phyloP scores from a whole-genome alignment of 2,797 vertebrate genomes.

The Lutjanus argentimaculatus region DNA sequence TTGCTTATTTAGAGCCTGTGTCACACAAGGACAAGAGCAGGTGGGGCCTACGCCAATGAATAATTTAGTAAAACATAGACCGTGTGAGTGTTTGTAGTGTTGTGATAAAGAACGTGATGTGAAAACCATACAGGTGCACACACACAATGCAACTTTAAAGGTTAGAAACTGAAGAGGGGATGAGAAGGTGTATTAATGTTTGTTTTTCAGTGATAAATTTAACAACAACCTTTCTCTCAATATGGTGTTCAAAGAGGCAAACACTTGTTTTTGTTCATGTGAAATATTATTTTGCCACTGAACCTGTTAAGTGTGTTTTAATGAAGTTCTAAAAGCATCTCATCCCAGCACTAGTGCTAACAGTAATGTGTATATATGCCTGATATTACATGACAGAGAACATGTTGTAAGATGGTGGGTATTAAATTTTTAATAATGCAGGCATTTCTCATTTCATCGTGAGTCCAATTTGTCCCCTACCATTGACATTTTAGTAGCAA shows the following conservation, averaged over 20 bases:
- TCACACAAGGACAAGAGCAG: constrained; percentile 65
- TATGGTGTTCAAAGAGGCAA: constrained; percentile 2
- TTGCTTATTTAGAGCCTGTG: constrained; percentile 51
- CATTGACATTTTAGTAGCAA: too few relatives aligned
- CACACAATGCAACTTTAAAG: constrained; percentile 27
- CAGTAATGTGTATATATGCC: background rate
- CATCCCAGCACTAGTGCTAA: background rate
- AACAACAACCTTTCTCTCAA: constrained; percentile 1
- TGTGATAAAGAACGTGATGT: constrained; percentile 27
- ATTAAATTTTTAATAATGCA: too few relatives aligned
- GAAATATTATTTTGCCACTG: background rate
- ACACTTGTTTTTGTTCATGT: constrained; percentile 5
- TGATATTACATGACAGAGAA: background rate
- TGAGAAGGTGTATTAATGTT: background rate
- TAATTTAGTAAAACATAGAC: constrained; percentile 44
- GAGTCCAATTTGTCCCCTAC: too few relatives aligned
- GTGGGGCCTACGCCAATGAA: constrained; percentile 49
- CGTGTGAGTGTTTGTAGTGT: constrained; percentile 30
- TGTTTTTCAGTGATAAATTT: constrained; percentile 15
- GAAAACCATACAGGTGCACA: constrained; percentile 1
- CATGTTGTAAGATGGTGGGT: too few relatives aligned
- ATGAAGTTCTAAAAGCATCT: background rate
- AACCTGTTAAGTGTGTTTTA: constrained; percentile 6
- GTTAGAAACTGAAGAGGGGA: constrained; percentile 9
- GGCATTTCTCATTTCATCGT: too few relatives aligned